These are phyloP conservation scores for Leptinotarsa juncta DNA, from an alignment of 2,888 invertebrate species.

Conservation along the genomic window DNA sequence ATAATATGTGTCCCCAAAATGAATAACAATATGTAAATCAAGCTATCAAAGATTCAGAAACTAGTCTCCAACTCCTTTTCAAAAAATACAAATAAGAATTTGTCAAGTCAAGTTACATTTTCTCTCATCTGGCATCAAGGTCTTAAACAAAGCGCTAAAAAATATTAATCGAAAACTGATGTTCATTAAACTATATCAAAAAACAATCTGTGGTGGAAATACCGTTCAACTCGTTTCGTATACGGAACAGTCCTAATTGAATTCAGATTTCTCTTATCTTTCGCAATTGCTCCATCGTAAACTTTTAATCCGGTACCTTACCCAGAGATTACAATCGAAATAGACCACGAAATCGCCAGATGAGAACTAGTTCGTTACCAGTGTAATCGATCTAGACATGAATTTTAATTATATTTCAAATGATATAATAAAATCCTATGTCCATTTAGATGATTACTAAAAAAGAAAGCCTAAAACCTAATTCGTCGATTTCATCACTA, in stretches of 20 bases:
- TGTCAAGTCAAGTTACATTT: too few relatives aligned
- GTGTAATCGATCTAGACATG: not conserved
- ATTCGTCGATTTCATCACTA: too few relatives aligned
- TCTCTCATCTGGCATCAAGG: too few relatives aligned
- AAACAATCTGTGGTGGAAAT: not conserved
- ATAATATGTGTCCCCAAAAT: too few relatives aligned
- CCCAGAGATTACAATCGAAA: not conserved
- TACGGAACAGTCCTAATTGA: not conserved
- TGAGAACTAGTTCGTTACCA: not conserved
- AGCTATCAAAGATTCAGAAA: too few relatives aligned
- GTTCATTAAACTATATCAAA: not conserved
- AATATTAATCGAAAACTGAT: not conserved
- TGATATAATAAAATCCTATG: too few relatives aligned
- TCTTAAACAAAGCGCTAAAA: not conserved
- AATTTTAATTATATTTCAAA: not conserved
- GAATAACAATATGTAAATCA: too few relatives aligned
- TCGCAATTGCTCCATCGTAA: not conserved
- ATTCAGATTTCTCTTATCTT: not conserved
- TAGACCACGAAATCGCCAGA: not conserved
- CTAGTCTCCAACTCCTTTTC: too few relatives aligned
- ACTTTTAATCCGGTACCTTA: not conserved
- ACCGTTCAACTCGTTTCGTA: slow-evolving; percentile 2
- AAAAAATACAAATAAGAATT: too few relatives aligned
- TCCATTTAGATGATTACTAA: too few relatives aligned
- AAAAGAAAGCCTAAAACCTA: too few relatives aligned